These are phyloP conservation scores for Idaea aversata DNA, from an alignment of 2,888 invertebrate species.

Conservation along the genomic window DNA sequence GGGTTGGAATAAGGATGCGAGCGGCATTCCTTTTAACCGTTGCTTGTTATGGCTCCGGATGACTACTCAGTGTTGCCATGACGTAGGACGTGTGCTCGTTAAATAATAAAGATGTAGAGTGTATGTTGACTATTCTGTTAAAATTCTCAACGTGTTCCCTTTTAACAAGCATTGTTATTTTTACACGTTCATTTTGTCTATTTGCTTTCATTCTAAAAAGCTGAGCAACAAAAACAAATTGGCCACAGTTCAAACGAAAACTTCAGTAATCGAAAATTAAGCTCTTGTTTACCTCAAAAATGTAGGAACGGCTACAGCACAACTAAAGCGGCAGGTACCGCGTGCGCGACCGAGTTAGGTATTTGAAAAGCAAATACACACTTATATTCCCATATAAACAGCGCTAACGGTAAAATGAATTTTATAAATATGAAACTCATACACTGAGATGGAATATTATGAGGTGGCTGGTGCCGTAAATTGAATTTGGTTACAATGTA, in stretches of 20 bases:
- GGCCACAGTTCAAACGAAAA: slow-evolving; percentile 27
- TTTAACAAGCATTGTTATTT: slow-evolving; percentile 9
- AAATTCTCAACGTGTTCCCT: slow-evolving; percentile 6
- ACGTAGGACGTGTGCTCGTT: background rate
- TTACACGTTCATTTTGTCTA: slow-evolving; percentile 16
- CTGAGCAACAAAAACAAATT: slow-evolving; percentile 19
- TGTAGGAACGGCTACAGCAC: slow-evolving; percentile 28
- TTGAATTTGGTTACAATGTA: slow-evolving; percentile 76
- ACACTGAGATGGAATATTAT: slow-evolving; percentile 64
- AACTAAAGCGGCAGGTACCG: slow-evolving; percentile 23
- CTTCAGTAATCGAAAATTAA: slow-evolving; percentile 41
- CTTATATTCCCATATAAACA: slow-evolving; percentile 51
- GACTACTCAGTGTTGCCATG: slow-evolving; percentile 12
- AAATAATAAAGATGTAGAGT: slow-evolving; percentile 5
- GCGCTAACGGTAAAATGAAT: slow-evolving; percentile 42
- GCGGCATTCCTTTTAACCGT: slow-evolving; percentile 24
- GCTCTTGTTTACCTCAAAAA: slow-evolving; percentile 40
- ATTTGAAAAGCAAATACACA: slow-evolving; percentile 19
- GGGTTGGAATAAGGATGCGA: slow-evolving; percentile 49
- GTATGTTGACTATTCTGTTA: slow-evolving; percentile 8
- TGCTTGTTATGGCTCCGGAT: slow-evolving; percentile 15
- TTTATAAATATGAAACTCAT: slow-evolving; percentile 54
- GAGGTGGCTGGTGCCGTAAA: slow-evolving; percentile 66
- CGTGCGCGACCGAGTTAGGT: slow-evolving; percentile 8
- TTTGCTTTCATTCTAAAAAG: slow-evolving; percentile 16